These are phyloP conservation scores for Villa cingulata DNA, from an alignment of 2,888 invertebrate species.

Conservation along the genomic window DNA sequence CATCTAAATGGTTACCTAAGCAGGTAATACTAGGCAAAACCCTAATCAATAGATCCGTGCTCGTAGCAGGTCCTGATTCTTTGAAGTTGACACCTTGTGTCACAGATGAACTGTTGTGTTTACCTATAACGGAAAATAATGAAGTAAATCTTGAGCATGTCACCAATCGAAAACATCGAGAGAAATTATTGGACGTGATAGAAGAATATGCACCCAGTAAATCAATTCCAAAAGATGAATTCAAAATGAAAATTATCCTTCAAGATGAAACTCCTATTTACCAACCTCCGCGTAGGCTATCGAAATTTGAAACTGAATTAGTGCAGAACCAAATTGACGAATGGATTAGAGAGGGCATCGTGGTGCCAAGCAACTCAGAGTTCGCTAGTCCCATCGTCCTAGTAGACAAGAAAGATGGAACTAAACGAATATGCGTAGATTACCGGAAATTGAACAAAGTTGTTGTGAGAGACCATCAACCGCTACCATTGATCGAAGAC, in stretches of 20 bases:
- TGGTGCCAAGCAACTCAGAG: conserved; percentile 19
- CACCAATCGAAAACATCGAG: neutral
- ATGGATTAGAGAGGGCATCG: conserved; percentile 21
- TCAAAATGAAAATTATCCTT: too few species aligned
- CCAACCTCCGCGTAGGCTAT: conserved; percentile 17
- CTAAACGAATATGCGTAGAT: conserved; percentile 21
- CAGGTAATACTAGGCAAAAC: too few species aligned
- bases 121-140: too few species aligned
- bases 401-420: conserved; percentile 9
- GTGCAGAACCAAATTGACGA: conserved; percentile 18
- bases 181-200: neutral
- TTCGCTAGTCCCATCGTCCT: conserved; percentile 17
- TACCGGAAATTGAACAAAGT: conserved; percentile 24
- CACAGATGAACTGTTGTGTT: too few species aligned
- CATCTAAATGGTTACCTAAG: too few species aligned
- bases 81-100: too few species aligned
- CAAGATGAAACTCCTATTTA: conserved; percentile 20
- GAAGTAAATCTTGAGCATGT: too few species aligned
- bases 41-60: too few species aligned
- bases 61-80: too few species aligned
- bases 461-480: conserved; percentile 16
- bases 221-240: conserved; percentile 16
- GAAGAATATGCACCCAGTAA: neutral
- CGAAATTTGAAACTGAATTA: conserved; percentile 14
- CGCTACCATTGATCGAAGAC: conserved; percentile 27